Evolutionary conservation across 2,113 vertebrate species (phyloP).

Genomic region (Choloepus hoffmanni): DNA sequence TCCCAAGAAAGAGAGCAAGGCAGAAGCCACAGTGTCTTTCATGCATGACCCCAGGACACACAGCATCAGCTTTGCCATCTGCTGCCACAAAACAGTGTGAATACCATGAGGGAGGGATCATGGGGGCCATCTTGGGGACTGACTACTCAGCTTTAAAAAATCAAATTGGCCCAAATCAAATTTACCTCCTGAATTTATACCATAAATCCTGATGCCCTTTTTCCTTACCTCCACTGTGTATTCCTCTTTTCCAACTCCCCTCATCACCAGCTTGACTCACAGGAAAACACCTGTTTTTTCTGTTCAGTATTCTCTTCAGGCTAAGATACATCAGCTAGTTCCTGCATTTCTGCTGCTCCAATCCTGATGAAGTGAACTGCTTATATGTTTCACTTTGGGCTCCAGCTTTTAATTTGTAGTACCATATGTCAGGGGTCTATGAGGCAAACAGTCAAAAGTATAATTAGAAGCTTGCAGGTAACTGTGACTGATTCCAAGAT

Average conservation of each 20-base stretch:
- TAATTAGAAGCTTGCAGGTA: constrained; percentile 65
- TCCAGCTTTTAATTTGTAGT: constrained; percentile 50
- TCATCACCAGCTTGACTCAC: neutral
- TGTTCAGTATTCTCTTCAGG: constrained; percentile 51
- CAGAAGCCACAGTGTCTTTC: neutral
- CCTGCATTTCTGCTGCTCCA: neutral
- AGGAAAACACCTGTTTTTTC: constrained; percentile 43
- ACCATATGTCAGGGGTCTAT: constrained; percentile 57
- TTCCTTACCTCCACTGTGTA: neutral
- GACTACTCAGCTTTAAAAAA: neutral
- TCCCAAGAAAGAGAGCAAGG: neutral
- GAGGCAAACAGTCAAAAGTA: constrained; percentile 51
- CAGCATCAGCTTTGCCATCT: neutral
- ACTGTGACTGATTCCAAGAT: constrained; percentile 35
- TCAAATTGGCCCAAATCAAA: neutral
- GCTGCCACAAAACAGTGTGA: neutral
- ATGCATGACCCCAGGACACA: neutral
- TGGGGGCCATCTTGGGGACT: neutral
- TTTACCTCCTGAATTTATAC: neutral
- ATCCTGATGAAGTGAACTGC: constrained; percentile 14
- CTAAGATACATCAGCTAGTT: constrained; percentile 21
- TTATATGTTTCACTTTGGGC: constrained; percentile 51
- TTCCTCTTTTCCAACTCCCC: neutral
- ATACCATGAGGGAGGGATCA: neutral
- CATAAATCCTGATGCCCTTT: neutral